phyloP scores from a whole-genome alignment of 2,797 vertebrate species.

The Neopelma chrysocephalum region DNA sequence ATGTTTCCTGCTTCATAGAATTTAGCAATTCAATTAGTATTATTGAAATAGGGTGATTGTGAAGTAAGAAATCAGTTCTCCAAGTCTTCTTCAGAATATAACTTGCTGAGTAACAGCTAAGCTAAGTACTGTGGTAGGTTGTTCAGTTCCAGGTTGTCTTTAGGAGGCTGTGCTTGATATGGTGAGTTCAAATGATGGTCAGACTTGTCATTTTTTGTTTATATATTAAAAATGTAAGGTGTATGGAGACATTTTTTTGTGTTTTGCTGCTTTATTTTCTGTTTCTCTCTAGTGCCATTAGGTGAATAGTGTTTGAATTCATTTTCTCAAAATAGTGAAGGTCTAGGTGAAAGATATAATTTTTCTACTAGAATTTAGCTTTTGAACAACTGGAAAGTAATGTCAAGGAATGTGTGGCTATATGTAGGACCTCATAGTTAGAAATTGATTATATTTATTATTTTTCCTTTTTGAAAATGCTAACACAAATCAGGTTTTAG shows the following conservation, averaged over 20 bases:
- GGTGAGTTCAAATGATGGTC: background rate
- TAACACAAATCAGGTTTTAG: background rate
- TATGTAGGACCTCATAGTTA: background rate
- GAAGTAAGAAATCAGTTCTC: background rate
- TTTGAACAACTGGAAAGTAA: background rate
- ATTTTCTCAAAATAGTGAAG: background rate
- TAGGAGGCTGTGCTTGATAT: background rate
- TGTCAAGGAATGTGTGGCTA: background rate
- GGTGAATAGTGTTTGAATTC: background rate
- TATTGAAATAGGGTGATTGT: background rate
- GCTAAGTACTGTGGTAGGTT: background rate
- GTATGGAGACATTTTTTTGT: background rate
- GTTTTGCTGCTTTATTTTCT: background rate
- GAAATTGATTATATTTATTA: background rate
- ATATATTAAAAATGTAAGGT: background rate
- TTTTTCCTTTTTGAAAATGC: background rate
- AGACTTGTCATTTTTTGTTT: background rate
- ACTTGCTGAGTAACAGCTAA: background rate
- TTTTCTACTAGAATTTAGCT: background rate
- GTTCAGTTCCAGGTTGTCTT: background rate
- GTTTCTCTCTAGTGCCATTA: background rate
- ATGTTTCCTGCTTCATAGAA: background rate
- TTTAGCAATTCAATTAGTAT: background rate
- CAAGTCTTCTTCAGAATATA: background rate
- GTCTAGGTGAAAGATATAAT: background rate